Evolutionary conservation across 2,888 invertebrate species (phyloP), one percentile per base, ranked within the genome.

Genomic region (Drosophila tripunctata): DNA sequence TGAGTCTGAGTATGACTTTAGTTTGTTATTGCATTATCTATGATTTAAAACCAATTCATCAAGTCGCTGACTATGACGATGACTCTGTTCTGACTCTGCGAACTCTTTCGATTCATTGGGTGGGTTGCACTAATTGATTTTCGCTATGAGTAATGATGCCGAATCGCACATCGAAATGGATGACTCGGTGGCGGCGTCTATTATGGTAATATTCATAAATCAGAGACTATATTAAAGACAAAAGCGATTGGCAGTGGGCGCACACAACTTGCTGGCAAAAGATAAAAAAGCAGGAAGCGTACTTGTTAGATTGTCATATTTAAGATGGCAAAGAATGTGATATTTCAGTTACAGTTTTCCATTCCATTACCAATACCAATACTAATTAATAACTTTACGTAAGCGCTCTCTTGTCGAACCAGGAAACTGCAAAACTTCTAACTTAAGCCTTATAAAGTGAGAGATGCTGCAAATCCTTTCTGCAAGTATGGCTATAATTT

Each of bases 41-140:
- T 84, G 83, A 84, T 84, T 84, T 84, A 86, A 84, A 84, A 84
- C 80, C 83, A 86, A 84, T 84, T 84, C 83, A 84, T 84, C 83
- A 84, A 83, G 68, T 70, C 64, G 75, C 74, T 74, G 86, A 82
- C 77, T 82, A n/a, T 52, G 75, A 75, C 71, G 78, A 81, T 81
- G 84, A 81, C 81, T 81, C 63, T 84, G 81, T 84, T 81, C 70
- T 45, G 43, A 51, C 64, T 74, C 36, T 52, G 35, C 27, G 6
- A 17, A 36, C 30, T 33, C 27, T 24, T 36, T 45, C 48, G 51
- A 38, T 56, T 15, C 38, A 22, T 56, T 80, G 84, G 80, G 85
- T 84, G 81, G 81, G 80, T 78, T 69, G 76, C 84, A 82, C 85
- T 82, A 82, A 82, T 82, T 82, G 81, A 82, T 82, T 82, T 82